These are phyloP conservation scores for Geothlypis trichas DNA, from an alignment of 2,113 vertebrate genomes.

Conservation along the genomic window DNA sequence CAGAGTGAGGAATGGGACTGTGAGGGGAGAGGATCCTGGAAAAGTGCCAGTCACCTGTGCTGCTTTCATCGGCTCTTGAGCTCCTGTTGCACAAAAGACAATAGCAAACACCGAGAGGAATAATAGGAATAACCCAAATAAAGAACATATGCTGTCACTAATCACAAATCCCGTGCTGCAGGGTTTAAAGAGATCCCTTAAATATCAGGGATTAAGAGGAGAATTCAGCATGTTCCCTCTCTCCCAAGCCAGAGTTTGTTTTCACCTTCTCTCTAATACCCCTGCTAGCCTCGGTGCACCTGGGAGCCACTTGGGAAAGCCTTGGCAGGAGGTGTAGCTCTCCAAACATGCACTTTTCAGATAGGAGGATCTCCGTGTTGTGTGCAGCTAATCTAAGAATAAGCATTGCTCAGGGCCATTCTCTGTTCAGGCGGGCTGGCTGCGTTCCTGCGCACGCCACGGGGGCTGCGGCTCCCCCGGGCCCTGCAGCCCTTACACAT, in stretches of 20 bases:
- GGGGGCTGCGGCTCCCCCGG: neutral
- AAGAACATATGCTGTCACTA: neutral
- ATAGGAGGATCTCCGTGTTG: neutral
- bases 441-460: neutral
- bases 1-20: neutral
- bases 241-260: neutral
- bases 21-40: neutral
- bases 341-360: neutral
- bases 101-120: neutral
- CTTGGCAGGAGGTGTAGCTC: neutral
- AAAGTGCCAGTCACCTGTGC: neutral
- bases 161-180: neutral
- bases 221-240: neutral
- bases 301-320: neutral
- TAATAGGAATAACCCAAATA: neutral
- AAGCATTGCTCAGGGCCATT: neutral
- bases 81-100: neutral
- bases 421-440: neutral
- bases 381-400: neutral
- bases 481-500: neutral
- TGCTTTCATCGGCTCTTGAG: neutral
- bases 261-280: neutral
- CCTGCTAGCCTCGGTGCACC: neutral
- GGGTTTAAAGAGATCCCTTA: conserved; percentile 13
- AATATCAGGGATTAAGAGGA: conserved; percentile 23